Evolutionary conservation across 2,888 invertebrate genomes (phyloP), one percentile per base, ranked within the genome.

Genomic region (Abrostola tripartita): DNA sequence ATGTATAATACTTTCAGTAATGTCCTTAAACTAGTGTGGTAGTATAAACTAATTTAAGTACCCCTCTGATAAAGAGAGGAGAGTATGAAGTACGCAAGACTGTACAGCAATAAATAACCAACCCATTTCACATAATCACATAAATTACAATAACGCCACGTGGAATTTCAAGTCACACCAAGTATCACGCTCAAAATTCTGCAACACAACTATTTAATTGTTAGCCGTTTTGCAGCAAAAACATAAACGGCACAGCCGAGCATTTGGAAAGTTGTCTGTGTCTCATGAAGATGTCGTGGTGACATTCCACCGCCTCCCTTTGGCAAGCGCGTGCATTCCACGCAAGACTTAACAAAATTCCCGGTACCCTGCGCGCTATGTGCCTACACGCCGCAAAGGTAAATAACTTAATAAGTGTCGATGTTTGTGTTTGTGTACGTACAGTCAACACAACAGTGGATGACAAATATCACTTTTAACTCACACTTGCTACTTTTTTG

Each of bases 231-330:
- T 68, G 66, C 67, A 73, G 37, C 37, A 77, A 47, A 47, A 47
- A 82, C 71, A 78, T 85, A 81, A 83, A 86, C 84, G 84, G 81
- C 76, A 80, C 81, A 69, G 78, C 71, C 66, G 71, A 79, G 81
- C 85, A 85, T 88, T 89, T 82, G 81, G 79, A 86, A 88, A 90
- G 86, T 87, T 86, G 86, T 87, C 81, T 78, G 82, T 81, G 83
- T 81, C 47, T 70, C 87, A 92, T 92, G 91, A 92, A 93, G 93
- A 93, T 90, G 90, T 92, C 85, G 88, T 83, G 86, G 89, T 82
- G 84, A 85, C 86, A 92, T 92, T 90, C 91, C 89, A 47, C 76
- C 71, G 76, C 76, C 75, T 79, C 79, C 85, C 85, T 88, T 89
- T 86, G 85, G 85, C 85, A 87, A 88, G 81, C 84, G 83, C 84